Evolutionary conservation across 2,113 vertebrate species (phyloP).

Genomic region (Blennius ocellaris): DNA sequence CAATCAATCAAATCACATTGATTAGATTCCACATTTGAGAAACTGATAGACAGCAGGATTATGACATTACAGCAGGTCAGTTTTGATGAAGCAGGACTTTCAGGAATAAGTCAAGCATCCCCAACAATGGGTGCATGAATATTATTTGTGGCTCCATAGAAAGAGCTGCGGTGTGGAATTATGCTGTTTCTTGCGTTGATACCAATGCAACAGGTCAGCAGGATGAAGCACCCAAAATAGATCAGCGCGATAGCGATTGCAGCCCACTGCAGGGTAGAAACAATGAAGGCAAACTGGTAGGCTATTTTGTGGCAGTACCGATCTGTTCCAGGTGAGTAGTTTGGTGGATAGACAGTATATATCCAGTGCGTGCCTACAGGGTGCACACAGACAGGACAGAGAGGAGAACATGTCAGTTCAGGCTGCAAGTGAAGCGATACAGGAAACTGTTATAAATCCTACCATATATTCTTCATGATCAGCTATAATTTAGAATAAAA

Average conservation of each 20-base stretch:
- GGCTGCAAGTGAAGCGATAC: neutral
- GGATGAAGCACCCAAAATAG: constrained; percentile 23
- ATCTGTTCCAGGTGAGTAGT: constrained; percentile 27
- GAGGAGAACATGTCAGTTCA: neutral
- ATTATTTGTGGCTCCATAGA: constrained; percentile 45
- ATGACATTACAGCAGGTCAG: neutral
- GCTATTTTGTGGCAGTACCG: constrained; percentile 55
- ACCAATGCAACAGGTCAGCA: constrained; percentile 30
- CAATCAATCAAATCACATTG: too few relatives aligned
- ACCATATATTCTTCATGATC: neutral
- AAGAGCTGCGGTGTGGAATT: constrained; percentile 18
- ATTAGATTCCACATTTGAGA: too few relatives aligned
- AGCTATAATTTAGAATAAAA: neutral
- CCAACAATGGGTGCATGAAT: constrained; percentile 1
- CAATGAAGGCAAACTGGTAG: constrained; percentile 66
- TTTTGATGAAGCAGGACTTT: neutral
- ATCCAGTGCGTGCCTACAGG: constrained; percentile 63
- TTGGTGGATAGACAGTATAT: constrained; percentile 64
- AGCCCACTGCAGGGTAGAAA: constrained; percentile 65
- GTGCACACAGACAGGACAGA: constrained; percentile 1
- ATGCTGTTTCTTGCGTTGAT: constrained; percentile 9
- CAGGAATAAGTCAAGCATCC: constrained; percentile 53
- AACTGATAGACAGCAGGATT: too few relatives aligned
- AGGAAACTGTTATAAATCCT: neutral
- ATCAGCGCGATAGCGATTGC: neutral